Evolutionary conservation across 2,888 invertebrate genomes (phyloP).

Genomic region (Drosophila putrida): DNA sequence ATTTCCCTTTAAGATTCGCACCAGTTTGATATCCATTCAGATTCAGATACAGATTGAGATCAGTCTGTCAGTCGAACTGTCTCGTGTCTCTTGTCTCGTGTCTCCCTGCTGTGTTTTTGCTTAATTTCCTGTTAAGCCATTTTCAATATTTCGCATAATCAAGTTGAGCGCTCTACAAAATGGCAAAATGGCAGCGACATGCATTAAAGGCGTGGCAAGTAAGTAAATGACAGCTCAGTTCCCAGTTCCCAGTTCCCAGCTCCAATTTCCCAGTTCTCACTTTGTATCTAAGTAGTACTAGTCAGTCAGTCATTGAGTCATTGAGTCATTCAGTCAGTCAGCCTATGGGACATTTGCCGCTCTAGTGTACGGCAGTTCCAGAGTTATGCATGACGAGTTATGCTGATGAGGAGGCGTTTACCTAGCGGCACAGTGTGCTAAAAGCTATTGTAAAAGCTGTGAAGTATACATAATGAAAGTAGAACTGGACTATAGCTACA

Average conservation of each 20-base stretch:
- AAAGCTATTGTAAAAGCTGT: not conserved
- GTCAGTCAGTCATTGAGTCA: slow-evolving; percentile 47
- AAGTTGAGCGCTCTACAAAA: slow-evolving; percentile 50
- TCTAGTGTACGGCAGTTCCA: slow-evolving; percentile 48
- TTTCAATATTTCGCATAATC: slow-evolving; percentile 68
- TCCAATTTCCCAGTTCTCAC: not conserved
- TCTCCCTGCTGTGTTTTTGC: slow-evolving; percentile 66
- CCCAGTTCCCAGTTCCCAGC: slow-evolving; percentile 8
- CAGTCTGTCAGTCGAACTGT: slow-evolving; percentile 5
- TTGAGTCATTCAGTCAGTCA: slow-evolving; percentile 38
- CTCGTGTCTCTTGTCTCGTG: slow-evolving; percentile 10
- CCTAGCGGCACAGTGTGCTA: slow-evolving; percentile 54
- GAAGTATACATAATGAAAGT: not conserved
- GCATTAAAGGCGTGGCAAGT: slow-evolving; percentile 54
- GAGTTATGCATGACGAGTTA: slow-evolving; percentile 74
- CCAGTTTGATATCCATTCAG: slow-evolving; percentile 62
- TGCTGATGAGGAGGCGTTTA: slow-evolving; percentile 74
- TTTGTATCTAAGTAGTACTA: slow-evolving; percentile 17
- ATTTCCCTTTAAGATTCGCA: slow-evolving; percentile 76
- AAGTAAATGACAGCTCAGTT: slow-evolving; percentile 55
- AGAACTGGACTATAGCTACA: too few relatives aligned
- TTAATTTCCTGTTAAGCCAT: slow-evolving; percentile 80
- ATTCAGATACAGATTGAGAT: slow-evolving; percentile 48
- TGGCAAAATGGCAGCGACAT: slow-evolving; percentile 60
- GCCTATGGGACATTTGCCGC: slow-evolving; percentile 55